Percentiles rank a stretch among this genome's conserved stretches.
Conservation (phyloP, 1,140 invertebrate genomes). For the Eciton burchellii region DNA sequence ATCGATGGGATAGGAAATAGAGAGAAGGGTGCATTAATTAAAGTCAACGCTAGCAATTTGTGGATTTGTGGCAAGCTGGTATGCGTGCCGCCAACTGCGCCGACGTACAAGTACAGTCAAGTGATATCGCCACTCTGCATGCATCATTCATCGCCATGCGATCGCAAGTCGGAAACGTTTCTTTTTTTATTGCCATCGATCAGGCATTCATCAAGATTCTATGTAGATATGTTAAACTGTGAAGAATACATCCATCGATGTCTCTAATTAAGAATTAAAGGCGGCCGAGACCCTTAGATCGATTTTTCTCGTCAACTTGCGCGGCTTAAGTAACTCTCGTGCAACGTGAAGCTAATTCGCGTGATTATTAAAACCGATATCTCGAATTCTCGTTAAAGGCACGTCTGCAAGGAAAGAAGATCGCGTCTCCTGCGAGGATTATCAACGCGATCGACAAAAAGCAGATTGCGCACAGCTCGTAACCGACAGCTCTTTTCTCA, state of each 20-base stretch:
- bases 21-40: constrained; percentile 77
- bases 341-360: too few species aligned
- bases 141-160: constrained; percentile 10
- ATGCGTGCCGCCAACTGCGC: constrained; percentile 44
- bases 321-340: too few species aligned
- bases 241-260: not conserved
- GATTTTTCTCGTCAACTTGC: too few species aligned
- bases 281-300: too few species aligned
- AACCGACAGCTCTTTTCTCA: not conserved
- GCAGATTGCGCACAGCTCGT: not conserved
- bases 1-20: constrained; percentile 65
- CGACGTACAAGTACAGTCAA: constrained; percentile 34
- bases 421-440: not conserved
- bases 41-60: constrained; percentile 73
- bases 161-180: not conserved
- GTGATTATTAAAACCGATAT: too few species aligned
- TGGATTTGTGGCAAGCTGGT: constrained; percentile 72
- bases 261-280: not conserved
- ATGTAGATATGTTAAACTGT: not conserved
- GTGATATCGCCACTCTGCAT: constrained; percentile 40
- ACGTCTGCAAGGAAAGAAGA: too few species aligned
- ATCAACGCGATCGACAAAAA: not conserved
- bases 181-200: constrained; percentile 13
- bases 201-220: not conserved
- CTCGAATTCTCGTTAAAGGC: too few species aligned